Evolutionary conservation across 2,113 vertebrate genomes (phyloP), one percentile per base, ranked within the genome.

Genomic region (Myanophis thanlyinensis): DNA sequence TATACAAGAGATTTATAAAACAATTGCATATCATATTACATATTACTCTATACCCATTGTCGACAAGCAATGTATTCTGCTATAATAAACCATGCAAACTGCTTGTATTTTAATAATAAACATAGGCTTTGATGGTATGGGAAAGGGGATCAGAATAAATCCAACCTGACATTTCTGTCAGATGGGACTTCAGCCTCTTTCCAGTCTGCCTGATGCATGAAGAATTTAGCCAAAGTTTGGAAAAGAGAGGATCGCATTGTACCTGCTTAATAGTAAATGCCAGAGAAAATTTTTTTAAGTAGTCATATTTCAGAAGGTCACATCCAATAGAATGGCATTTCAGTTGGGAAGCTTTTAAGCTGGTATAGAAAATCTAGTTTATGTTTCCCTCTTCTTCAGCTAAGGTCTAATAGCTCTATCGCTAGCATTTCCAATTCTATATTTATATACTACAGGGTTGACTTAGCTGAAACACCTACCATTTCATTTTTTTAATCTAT

Each of bases 71-170:
- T 89, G 88, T 95, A 94, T 59, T 97, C 96, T 93, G 96, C 95
- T 96, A 97, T 97, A 96, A 93, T 90, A 95, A 97, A 96, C 93
- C 30, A 93, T 96, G 92, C 92, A 94, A 95, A 93, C 95, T 94
- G 89, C 88, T 88, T 94, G 91, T 85, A 95, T 90, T 93, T 97
- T 94, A 94, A 96, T 94, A 95, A 97, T 96, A 95, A 96, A 96
- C 96, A 95, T 49, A 84, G 95, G 89, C 84, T 93, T 93, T 95
- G 53, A 93, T 91, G 90, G 87, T 95, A 93, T 95, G 96, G 90
- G 94, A 91, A 56, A 96, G 93, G 85, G 91, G 95, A 96, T 95
- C 90, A 96, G 93, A 95, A 96, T 97, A 97, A 97, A 97, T 97
- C 93, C 90, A 92, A 96, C 94, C 95, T 97, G 96, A 96, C 96